These are phyloP conservation scores for Clarias laeviceps DNA, from an alignment of 2,797 vertebrate genomes.

Conservation along the genomic window DNA sequence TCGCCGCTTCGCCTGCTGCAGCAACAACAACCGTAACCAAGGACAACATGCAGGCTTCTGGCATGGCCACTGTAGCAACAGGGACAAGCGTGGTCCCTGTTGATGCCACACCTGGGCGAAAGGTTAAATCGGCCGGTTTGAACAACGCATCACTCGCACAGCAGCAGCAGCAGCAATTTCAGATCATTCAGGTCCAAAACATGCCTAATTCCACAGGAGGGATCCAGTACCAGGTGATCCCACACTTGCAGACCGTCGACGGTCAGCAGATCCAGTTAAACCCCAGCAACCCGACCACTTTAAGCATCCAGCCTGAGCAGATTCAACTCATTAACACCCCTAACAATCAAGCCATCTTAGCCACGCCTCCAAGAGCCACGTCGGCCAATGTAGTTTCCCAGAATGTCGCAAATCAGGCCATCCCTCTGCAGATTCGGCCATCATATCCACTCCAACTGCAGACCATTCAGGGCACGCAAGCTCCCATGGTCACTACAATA, in stretches of 20 bases:
- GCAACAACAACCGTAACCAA: conserved; percentile 84
- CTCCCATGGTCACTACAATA: conserved; percentile 92
- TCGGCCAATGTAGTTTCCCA: conserved; percentile 80
- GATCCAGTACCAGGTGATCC: conserved; percentile 97
- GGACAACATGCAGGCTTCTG: conserved; percentile 84
- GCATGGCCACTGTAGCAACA: conserved; percentile 77
- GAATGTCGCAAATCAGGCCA: conserved; percentile 89
- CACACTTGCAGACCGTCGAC: conserved; percentile 93
- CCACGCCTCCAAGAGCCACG: conserved; percentile 62
- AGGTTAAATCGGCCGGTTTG: conserved; percentile 76
- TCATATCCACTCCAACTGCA: conserved; percentile 95
- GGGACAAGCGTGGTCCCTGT: conserved; percentile 74
- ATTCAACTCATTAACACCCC: conserved; percentile 93
- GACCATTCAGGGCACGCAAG: conserved; percentile 89
- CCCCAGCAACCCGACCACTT: conserved; percentile 81
- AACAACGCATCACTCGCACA: conserved; percentile 73
- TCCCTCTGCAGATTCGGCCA: conserved; percentile 93
- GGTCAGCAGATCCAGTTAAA: conserved; percentile 95
- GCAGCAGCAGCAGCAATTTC: conserved; percentile 80
- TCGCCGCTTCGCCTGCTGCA: conserved; percentile 84
- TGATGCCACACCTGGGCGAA: conserved; percentile 77
- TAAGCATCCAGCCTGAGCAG: conserved; percentile 83
- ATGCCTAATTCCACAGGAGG: conserved; percentile 87
- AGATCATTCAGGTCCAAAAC: conserved; percentile 92
- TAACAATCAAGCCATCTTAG: conserved; percentile 88